Evolutionary conservation across 2,888 invertebrate species (phyloP).

Genomic region (Amiota communis): DNA sequence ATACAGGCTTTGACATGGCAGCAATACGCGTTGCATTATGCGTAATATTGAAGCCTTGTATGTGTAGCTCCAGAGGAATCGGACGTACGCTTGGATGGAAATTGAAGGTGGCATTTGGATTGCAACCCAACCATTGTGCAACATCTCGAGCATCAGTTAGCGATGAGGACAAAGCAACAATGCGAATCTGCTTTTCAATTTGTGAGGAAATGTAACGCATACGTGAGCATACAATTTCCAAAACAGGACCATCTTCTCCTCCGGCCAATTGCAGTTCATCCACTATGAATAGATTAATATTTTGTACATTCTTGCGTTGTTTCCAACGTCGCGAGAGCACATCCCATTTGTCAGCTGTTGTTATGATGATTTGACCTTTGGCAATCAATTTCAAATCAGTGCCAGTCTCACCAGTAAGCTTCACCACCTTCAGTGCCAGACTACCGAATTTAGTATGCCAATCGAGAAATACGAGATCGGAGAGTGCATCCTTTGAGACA

Average conservation of each 20-base stretch:
- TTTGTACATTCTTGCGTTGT: constrained; percentile 98
- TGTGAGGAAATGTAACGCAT: constrained; percentile 98
- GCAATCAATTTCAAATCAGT: constrained; percentile 94
- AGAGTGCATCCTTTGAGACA: constrained; percentile 92
- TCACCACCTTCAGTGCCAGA: constrained; percentile 87
- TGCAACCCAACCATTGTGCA: constrained; percentile 96
- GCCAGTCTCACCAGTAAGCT: constrained; percentile 96
- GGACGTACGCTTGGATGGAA: constrained; percentile 99
- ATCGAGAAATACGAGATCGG: constrained; percentile 90
- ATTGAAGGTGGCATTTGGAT: constrained; percentile 94
- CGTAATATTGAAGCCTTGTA: constrained; percentile 97
- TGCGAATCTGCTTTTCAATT: constrained; percentile 89
- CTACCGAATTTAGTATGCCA: constrained; percentile 92
- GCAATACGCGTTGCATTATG: constrained; percentile 97
- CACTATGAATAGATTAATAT: constrained; percentile 95
- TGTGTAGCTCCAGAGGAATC: constrained; percentile 94
- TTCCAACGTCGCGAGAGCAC: constrained; percentile 98
- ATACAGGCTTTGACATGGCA: constrained; percentile 98
- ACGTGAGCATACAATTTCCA: constrained; percentile 92
- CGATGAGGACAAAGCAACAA: constrained; percentile 94
- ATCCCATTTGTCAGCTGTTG: constrained; percentile 99
- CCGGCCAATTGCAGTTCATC: constrained; percentile 95
- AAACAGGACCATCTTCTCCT: constrained; percentile 92
- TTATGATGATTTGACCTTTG: constrained; percentile 95
- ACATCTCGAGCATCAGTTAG: constrained; percentile 96